Evolutionary conservation across 2,113 vertebrate genomes (phyloP), one percentile per base, ranked within the genome.

Genomic region (Rhinoptilus africanus): DNA sequence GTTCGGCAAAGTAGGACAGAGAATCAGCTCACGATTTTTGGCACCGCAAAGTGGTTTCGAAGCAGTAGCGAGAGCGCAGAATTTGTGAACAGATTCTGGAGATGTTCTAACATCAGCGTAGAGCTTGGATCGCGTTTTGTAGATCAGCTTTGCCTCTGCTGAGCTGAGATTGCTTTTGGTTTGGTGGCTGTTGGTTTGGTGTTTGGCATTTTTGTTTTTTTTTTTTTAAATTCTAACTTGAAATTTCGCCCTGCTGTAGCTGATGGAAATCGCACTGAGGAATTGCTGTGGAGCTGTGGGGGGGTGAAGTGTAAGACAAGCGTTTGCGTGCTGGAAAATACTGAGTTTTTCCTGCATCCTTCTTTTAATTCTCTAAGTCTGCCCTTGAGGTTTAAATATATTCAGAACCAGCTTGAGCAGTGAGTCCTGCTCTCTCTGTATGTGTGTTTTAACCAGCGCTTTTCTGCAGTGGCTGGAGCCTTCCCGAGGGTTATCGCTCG

Each of bases 21-120:
- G 93, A 91, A 73, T 26, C 88, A 53, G 95, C 96, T 95, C 93
- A 89, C 34, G 95, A 94, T 94, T 96, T 94, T 79, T 97, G 96
- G 96, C 96, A 94, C 56, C 0, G 0, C 67, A 37, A 32, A 88
- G 94, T 80, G 45, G 87, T 51, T 35, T 76, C 2, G 20, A 95
- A 94, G 93, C 96, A 82, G 94, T 6, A 79, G 95, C 12, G 7
- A 56, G 81, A 95, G 81, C 26, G 2, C 79, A 80, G n/a, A n/a
- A 74, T 59, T 89, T 81, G 89, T 54, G 94, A 93, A 45, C 93
- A 90, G 92, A 76, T 91, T 54, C 76, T 35, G 63, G 92, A 89
- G 93, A 85, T 81, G 88, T 94, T 92, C 92, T 48, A 88, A 26
- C 81, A 57, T 48, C 59, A 8, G 51, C 27, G 56, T 48, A 5